Evolutionary conservation across 2,888 invertebrate genomes (phyloP).

Genomic region (Stenchaetothrips biformis): DNA sequence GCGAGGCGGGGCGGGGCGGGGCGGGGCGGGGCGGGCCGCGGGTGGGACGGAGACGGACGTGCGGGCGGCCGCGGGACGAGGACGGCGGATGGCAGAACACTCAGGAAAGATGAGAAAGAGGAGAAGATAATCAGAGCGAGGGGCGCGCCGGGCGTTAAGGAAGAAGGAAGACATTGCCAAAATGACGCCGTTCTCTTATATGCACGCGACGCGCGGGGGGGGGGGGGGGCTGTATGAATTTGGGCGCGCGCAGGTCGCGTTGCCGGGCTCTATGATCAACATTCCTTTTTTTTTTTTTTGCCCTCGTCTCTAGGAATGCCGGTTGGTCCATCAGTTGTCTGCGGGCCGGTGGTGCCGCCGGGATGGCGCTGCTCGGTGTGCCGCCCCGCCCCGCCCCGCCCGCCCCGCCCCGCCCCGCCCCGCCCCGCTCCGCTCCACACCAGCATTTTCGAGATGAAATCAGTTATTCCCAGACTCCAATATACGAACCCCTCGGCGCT

Average conservation of each 20-base stretch:
- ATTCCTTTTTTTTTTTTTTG: too few species aligned
- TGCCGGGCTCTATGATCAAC: too few species aligned
- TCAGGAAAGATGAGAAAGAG: constrained; percentile 10
- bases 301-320: too few species aligned
- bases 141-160: not conserved
- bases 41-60: not conserved
- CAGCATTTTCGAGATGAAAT: not conserved
- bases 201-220: not conserved
- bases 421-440: not conserved
- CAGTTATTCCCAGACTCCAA: constrained; percentile 1
- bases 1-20: too few species aligned
- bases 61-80: not conserved
- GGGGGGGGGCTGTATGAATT: not conserved
- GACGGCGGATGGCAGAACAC: not conserved
- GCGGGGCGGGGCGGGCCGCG: not conserved
- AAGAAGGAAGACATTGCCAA: constrained; percentile 23
- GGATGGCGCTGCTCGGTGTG: not conserved
- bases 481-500: not conserved
- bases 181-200: constrained; percentile 3
- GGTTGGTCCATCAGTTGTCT: too few species aligned
- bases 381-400: not conserved
- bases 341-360: too few species aligned
- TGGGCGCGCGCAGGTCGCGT: not conserved
- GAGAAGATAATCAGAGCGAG: constrained; percentile 5
- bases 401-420: not conserved